Conservation (phyloP, 1,140 invertebrate species). For the Hycleus cichorii region DNA sequence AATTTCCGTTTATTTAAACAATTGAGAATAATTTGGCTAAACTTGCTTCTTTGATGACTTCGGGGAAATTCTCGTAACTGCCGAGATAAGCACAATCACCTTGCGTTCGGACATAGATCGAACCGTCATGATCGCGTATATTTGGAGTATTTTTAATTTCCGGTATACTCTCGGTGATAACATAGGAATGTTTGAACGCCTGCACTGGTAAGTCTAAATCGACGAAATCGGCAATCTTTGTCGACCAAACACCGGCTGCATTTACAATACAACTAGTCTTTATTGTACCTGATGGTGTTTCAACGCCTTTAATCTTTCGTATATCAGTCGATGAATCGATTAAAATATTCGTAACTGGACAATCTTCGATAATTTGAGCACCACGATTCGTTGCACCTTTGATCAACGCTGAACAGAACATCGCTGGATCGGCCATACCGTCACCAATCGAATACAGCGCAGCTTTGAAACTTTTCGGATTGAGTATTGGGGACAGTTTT, state of each 20-base stretch:
- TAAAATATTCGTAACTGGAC: conserved; percentile 59
- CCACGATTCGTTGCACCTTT: conserved; percentile 62
- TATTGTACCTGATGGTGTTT: conserved; percentile 64
- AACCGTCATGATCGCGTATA: conserved; percentile 75
- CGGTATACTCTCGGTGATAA: conserved; percentile 70
- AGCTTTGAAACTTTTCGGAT: conserved; percentile 63
- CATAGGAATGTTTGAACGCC: conserved; percentile 83
- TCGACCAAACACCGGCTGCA: conserved; percentile 73
- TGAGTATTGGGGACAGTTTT: conserved; percentile 71
- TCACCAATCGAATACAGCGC: conserved; percentile 74
- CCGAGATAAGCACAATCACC: conserved; percentile 74
- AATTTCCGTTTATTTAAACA: conserved; percentile 12
- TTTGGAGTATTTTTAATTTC: conserved; percentile 69
- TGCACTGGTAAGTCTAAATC: conserved; percentile 66
- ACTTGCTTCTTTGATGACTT: conserved; percentile 63
- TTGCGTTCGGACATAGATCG: conserved; percentile 76
- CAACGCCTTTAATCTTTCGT: conserved; percentile 62
- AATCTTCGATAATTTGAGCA: conserved; percentile 70
- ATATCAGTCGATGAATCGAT: conserved; percentile 44
- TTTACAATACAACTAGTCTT: conserved; percentile 69
- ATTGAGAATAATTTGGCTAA: neutral
- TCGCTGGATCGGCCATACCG: conserved; percentile 74
- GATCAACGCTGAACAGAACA: conserved; percentile 66
- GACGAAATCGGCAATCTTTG: conserved; percentile 61
- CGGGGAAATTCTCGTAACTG: conserved; percentile 82